A percentile compares a stretch with the other conserved stretches of the same genome.
Evolutionary conservation across 2,888 invertebrate species (phyloP).

Genomic region (Amitus sp.): DNA sequence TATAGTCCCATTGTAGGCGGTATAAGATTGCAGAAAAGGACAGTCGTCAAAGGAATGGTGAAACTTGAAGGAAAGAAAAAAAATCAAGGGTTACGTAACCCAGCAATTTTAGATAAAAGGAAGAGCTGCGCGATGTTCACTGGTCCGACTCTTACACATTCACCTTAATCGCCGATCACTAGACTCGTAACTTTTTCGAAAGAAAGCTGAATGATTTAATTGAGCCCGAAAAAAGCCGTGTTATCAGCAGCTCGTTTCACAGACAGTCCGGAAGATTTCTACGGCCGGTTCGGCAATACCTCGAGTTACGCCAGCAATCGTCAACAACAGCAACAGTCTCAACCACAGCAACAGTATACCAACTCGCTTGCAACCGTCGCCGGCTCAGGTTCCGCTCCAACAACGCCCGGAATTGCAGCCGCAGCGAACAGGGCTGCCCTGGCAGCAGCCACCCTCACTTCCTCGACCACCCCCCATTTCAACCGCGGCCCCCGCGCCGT

Average conservation of each 20-base stretch:
- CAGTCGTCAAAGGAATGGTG: too few species aligned
- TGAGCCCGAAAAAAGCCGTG: slow-evolving; percentile 47
- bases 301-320: slow-evolving; percentile 63
- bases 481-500: slow-evolving; percentile 55
- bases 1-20: too few species aligned
- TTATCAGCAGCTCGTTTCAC: slow-evolving; percentile 67
- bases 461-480: slow-evolving; percentile 62
- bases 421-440: slow-evolving; percentile 62
- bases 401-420: slow-evolving; percentile 69
- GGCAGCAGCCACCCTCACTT: slow-evolving; percentile 66
- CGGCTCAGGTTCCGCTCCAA: slow-evolving; percentile 65
- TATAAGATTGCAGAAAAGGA: too few species aligned
- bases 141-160: too few species aligned
- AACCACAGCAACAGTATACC: slow-evolving; percentile 55
- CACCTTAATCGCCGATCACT: too few species aligned
- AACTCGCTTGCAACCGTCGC: slow-evolving; percentile 46
- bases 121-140: too few species aligned
- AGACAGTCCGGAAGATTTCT: slow-evolving; percentile 72
- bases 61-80: too few species aligned
- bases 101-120: too few species aligned
- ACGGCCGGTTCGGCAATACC: slow-evolving; percentile 65
- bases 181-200: too few species aligned
- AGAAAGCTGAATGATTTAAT: too few species aligned
- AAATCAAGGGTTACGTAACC: too few species aligned
- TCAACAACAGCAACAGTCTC: slow-evolving; percentile 57